These are phyloP conservation scores for Drosophila atroscutellata DNA, from an alignment of 2,888 invertebrate genomes.

Conservation along the genomic window DNA sequence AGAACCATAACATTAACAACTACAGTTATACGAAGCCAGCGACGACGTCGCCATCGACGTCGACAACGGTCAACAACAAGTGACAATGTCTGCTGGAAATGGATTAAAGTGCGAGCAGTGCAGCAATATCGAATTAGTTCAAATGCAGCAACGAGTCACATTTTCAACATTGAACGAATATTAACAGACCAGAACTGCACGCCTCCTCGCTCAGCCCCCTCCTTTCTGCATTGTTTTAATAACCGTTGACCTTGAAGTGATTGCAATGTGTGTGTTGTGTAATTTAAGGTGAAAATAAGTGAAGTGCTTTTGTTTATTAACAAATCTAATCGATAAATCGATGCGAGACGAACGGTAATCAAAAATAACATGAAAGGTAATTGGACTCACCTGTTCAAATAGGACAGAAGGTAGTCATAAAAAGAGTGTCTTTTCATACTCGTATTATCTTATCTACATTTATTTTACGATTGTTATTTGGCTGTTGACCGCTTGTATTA, in stretches of 20 bases:
- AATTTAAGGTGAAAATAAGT: not conserved
- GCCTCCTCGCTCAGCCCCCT: not conserved
- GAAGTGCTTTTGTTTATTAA: constrained; percentile 24
- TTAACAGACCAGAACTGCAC: not conserved
- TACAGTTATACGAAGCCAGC: not conserved
- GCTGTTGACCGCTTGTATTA: not conserved
- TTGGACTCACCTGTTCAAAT: not conserved
- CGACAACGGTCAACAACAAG: not conserved
- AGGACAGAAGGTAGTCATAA: not conserved
- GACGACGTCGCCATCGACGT: constrained; percentile 1
- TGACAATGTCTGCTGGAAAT: constrained; percentile 16
- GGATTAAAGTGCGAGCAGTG: constrained; percentile 22
- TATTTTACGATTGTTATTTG: not conserved
- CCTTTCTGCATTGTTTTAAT: not conserved
- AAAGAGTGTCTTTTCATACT: not conserved
- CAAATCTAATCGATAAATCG: constrained; percentile 47
- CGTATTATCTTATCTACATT: not conserved
- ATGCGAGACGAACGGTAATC: constrained; percentile 18
- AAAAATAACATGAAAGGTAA: not conserved
- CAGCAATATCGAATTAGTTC: constrained; percentile 29
- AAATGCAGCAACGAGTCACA: constrained; percentile 23
- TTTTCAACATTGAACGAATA: not conserved
- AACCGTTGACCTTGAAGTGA: constrained; percentile 12
- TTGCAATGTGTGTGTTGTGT: not conserved
- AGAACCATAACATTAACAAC: constrained; percentile 20